Evolutionary conservation across 2,888 invertebrate species (phyloP), one percentile per base, ranked within the genome.

Genomic region (Ommatoiulus sabulosus): DNA sequence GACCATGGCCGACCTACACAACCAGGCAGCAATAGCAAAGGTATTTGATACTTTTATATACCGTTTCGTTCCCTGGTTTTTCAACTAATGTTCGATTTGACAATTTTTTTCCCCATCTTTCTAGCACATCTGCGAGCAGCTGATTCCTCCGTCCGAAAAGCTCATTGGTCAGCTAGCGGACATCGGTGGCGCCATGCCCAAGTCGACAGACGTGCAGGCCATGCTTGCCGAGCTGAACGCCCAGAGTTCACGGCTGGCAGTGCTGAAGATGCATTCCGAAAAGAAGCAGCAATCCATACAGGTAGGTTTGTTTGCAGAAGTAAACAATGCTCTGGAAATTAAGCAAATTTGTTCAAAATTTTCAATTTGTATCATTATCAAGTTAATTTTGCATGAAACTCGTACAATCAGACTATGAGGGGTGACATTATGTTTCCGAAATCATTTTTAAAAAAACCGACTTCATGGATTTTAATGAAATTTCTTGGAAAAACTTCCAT

Each of bases 211-310:
- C 63, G 35, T 52, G 24, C 88, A 88, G 44, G 44, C 52, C 57
- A 24, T 88, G 44, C 46, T 88, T 20, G 86, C 63, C 15, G 88
- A 88, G 43, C 44, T 88, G 24, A 86, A 88, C 43, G 52, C 84
- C 0, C 84, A 48, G 44, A 86, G 63, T 24, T 43, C 88, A 24
- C 46, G 88, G 63, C 63, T 88, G 86, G 43, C 44, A 6, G 57
- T 88, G 46, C 72, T 88, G 57, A 88, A 88, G 52, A 17, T 88
- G 86, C 88, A 88, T 86, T 20, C 86, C 0, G 84, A 88, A 44
- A 88, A 88, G 72, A 88, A 86, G 44, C 88, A 20, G 86, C 52
- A 84, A 24, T 20, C 20, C 44, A 86, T 88, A 44, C 46, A 88
- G 43, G 87, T 87, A 43, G 52, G 85, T 20, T 4, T 24, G 35